Base-by-base conservation (phyloP, 2,113 vertebrate genomes). In the Illadopsis cleaveri region DNA sequence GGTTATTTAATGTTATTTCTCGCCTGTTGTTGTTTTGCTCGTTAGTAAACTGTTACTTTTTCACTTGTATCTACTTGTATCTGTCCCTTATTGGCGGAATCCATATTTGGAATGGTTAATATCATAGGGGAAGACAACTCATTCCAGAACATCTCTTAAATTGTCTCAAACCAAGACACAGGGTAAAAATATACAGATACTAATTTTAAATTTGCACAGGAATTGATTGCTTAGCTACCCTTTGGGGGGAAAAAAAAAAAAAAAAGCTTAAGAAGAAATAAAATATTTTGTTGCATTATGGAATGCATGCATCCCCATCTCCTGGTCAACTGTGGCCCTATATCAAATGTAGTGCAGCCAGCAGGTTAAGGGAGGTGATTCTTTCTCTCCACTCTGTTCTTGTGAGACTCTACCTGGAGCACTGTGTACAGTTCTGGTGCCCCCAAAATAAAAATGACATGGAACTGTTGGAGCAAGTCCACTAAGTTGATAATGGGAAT, bases 251-350 rank as follows among this genome's bases (percentile, higher is more conserved):
- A 21, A 11, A 45, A 44, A 17, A 5, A 6, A 27, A 20, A 37
- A 4, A 12, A 18, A 50, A 56, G 12, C 14, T 23, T 40, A 40
- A 31, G 9, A 58, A 30, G 3, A 58, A 58, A 38, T 35, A 6
- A 44, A 58, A 54, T n/a, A 38, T 11, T 75, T 12, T 2, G 3
- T 22, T 21, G 35, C 53, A 4, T 50, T 25, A 31, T 21, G 12
- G 5, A 27, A 4, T 48, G 19, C 2, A 3, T 45, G 8, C 9
- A 62, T 57, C 2, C 2, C 2, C 6, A 56, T 24, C 11, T 75
- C 35, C 18, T 50, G 8, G 9, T 65, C 20, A 70, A 1, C 14
- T 47, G 15, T 56, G 24, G 4, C 12, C 33, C 15, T 37, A 18
- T 6, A 27, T 18, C 33, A 54, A 47, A 61, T 40, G 15, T 12